Conservation (phyloP, 2,888 invertebrate species). For the Hedychridium roseum region DNA sequence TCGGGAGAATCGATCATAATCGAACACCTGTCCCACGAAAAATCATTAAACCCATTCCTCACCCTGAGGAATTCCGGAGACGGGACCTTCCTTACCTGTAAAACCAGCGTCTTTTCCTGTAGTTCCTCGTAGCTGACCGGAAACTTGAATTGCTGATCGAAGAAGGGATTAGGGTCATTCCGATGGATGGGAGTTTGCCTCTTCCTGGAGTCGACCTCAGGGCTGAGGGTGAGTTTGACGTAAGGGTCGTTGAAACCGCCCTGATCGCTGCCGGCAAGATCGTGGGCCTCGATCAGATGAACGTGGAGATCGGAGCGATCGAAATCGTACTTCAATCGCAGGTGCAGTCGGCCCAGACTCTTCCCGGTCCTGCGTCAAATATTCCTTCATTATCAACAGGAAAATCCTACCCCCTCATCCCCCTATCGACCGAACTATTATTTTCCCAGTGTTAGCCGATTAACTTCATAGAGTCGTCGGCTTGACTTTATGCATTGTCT, state of each 20-base stretch:
- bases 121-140: conserved; percentile 90
- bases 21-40: conserved; percentile 62
- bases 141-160: conserved; percentile 92
- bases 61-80: neutral
- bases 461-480: conserved; percentile 2
- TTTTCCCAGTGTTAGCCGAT: neutral
- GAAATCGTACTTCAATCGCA: conserved; percentile 88
- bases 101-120: conserved; percentile 77
- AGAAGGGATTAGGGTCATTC: conserved; percentile 86
- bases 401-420: neutral
- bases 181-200: conserved; percentile 86
- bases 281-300: conserved; percentile 91
- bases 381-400: conserved; percentile 6
- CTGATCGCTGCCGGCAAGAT: conserved; percentile 82
- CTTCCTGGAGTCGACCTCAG: conserved; percentile 84
- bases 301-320: conserved; percentile 88
- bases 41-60: neutral
- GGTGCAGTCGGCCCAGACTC: conserved; percentile 82
- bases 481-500: neutral
- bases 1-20: conserved; percentile 79
- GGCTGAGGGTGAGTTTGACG: conserved; percentile 80
- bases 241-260: conserved; percentile 92
- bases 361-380: conserved; percentile 68
- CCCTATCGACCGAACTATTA: neutral
- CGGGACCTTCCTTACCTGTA: conserved; percentile 68